These are phyloP conservation scores for Bothrops jararaca DNA, from an alignment of 2,113 vertebrate species.

Conservation along the genomic window DNA sequence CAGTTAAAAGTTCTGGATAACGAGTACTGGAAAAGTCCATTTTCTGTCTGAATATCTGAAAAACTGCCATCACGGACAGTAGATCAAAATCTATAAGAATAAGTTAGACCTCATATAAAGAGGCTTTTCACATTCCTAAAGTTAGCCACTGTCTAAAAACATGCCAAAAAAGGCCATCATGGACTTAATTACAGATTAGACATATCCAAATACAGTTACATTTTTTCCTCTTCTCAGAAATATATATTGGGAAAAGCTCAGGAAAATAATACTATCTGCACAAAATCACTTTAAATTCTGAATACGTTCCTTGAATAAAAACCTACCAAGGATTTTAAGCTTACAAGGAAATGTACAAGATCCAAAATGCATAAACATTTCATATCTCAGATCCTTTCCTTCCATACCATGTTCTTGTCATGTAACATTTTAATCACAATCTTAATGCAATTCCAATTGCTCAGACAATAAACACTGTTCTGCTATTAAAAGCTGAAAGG, in stretches of 20 bases:
- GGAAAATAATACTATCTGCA: neutral
- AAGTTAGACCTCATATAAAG: neutral
- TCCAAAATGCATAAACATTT: neutral
- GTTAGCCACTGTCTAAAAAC: neutral
- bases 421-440: neutral
- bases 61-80: neutral
- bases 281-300: neutral
- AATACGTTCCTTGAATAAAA: neutral
- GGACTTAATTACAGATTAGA: neutral
- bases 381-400: neutral
- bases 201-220: neutral
- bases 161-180: neutral
- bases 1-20: neutral
- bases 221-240: neutral
- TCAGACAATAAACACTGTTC: neutral
- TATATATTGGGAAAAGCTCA: neutral
- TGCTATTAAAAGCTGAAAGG: neutral
- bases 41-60: neutral
- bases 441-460: neutral
- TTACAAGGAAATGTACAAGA: neutral
- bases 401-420: neutral
- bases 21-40: neutral
- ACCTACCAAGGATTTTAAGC: neutral
- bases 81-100: neutral
- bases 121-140: neutral